These are phyloP conservation scores for Podarcis raffonei DNA, from an alignment of 2,113 vertebrate species.

Conservation along the genomic window DNA sequence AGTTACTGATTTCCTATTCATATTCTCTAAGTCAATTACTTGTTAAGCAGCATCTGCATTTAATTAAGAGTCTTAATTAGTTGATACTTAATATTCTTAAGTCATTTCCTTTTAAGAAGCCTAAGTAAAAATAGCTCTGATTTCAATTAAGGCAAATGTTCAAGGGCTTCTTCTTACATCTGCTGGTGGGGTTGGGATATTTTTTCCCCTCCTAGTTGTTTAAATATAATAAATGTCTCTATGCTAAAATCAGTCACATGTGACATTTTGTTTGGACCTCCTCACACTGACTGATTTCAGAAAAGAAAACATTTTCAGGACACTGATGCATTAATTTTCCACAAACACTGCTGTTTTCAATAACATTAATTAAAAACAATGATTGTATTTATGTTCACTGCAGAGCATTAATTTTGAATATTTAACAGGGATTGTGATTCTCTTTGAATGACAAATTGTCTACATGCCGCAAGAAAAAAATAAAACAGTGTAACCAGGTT, in stretches of 20 bases:
- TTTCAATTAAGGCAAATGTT: conserved; percentile 61
- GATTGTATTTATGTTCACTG: background rate
- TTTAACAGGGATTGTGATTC: background rate
- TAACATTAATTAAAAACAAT: background rate
- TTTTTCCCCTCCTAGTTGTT: conserved; percentile 33
- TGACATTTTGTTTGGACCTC: background rate
- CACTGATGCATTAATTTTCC: background rate
- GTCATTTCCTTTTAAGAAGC: conserved; percentile 58
- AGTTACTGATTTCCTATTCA: conserved; percentile 61
- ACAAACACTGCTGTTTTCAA: background rate
- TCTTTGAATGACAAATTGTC: background rate
- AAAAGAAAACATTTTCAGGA: background rate
- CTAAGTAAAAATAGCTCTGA: conserved; percentile 47
- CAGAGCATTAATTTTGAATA: background rate
- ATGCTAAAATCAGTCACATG: conserved; percentile 30
- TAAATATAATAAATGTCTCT: conserved; percentile 46
- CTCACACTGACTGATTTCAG: background rate
- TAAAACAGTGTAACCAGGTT: background rate
- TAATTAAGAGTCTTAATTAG: conserved; percentile 71
- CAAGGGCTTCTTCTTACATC: conserved; percentile 41
- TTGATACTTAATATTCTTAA: conserved; percentile 65
- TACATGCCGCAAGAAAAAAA: background rate
- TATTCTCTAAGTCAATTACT: conserved; percentile 50
- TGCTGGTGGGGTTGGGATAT: conserved; percentile 46
- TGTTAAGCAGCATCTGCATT: conserved; percentile 65